Base-by-base conservation (phyloP, 2,888 invertebrate species). In the Dolomedes plantarius region DNA sequence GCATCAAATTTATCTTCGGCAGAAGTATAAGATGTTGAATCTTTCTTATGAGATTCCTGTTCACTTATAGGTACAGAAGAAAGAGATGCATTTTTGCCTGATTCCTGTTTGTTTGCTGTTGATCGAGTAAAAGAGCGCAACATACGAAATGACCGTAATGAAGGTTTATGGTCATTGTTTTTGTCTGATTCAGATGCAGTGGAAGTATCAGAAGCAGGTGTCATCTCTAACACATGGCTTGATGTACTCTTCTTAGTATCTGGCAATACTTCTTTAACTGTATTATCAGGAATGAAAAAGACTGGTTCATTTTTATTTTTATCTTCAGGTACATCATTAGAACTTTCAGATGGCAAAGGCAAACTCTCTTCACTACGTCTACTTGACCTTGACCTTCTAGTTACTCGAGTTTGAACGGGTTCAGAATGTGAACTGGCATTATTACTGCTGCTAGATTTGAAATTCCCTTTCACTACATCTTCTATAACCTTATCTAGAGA, bases 401-500 rank as follows among this genome's bases (percentile, higher is more conserved):
- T 81, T 9, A 86, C 75, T 28, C 72, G 32, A 27, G 79, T 74
- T 13, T 77, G 72, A 16, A 50, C 74, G 23, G 65, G 31, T n/a
- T 83, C 76, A 39, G 71, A 6, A 28, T 71, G 82, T 19, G 87
- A 31, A 29, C 56, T 50, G 31, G 74, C 69, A 19, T 36, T 65
- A 19, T 64, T 31, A 23, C 41, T 50, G 32, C 75, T 75, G n/a
- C 36, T 46, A 28, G 64, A 27, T 65, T 64, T 77, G 9, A 90
- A 90, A 90, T 91, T 75, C 90, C 95, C 95, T 89, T 96, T 94
- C 0, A 96, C 94, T 0, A 97, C 96, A 90, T 97, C 97, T 89
- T 98, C 97, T 88, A 97, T 97, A 16, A 96, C 94, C 89, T 96
- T 97, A 90, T 98, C 97, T 11, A 96, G 94, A 0, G 95, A 95